Conservation (phyloP, 2,888 invertebrate genomes). For the Chydorus sphaericus region DNA sequence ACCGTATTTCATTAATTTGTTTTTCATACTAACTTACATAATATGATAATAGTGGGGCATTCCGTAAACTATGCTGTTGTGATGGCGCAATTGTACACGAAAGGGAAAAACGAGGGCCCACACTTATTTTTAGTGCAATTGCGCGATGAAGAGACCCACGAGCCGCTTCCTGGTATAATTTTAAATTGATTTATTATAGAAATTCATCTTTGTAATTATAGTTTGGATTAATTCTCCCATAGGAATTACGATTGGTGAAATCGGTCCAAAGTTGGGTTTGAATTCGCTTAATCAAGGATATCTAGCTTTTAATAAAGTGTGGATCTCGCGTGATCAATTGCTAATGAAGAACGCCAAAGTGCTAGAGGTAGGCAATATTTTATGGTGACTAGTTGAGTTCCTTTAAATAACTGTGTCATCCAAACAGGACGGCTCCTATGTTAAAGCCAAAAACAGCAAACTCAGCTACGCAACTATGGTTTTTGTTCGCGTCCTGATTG, state of each 20-base stretch:
- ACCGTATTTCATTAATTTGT: too few relatives aligned
- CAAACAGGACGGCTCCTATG: constrained; percentile 64
- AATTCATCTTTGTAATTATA: too few relatives aligned
- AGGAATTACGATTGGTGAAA: constrained; percentile 81
- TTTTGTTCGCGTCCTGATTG: constrained; percentile 64
- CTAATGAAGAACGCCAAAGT: constrained; percentile 88
- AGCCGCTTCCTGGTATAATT: constrained; percentile 53
- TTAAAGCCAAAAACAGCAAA: constrained; percentile 66
- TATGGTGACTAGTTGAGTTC: too few relatives aligned
- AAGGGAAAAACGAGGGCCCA: constrained; percentile 69
- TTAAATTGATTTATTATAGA: too few relatives aligned
- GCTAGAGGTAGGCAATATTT: constrained; percentile 27
- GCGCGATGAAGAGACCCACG: constrained; percentile 72
- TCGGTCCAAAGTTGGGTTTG: constrained; percentile 88
- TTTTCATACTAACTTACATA: too few relatives aligned
- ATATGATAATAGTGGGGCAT: constrained; percentile 95
- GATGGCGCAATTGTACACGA: constrained; percentile 75
- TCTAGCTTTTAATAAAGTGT: constrained; percentile 68
- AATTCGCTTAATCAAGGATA: constrained; percentile 86
- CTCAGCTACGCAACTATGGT: constrained; percentile 86
- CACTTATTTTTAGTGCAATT: constrained; percentile 88
- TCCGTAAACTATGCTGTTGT: constrained; percentile 85
- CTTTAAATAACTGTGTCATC: not conserved
- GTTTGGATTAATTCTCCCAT: too few relatives aligned
- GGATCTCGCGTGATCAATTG: constrained; percentile 78